These are phyloP conservation scores for Micronisus gabar DNA, from an alignment of 2,113 vertebrate species.

Conservation along the genomic window DNA sequence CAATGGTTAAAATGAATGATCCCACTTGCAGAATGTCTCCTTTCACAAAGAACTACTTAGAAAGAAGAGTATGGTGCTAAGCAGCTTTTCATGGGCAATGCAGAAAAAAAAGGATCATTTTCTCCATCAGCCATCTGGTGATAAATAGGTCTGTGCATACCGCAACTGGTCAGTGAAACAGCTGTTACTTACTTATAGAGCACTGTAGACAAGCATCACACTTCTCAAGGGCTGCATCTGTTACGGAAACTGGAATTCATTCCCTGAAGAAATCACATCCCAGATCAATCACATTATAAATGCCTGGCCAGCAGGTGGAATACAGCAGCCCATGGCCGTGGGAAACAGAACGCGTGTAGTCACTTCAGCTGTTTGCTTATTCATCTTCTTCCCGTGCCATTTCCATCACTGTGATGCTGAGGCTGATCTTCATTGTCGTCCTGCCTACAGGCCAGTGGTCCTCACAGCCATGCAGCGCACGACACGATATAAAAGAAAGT, in stretches of 20 bases:
- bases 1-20: not conserved
- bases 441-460: not conserved
- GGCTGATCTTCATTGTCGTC: not conserved
- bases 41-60: not conserved
- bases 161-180: not conserved
- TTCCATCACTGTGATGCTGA: not conserved
- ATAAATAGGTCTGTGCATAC: not conserved
- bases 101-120: not conserved
- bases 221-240: not conserved
- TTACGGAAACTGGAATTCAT: not conserved
- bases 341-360: not conserved
- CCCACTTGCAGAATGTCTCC: not conserved
- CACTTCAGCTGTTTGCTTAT: not conserved
- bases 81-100: not conserved
- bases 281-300: not conserved
- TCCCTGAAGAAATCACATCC: not conserved
- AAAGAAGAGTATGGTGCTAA: not conserved
- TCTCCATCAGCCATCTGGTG: not conserved
- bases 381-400: not conserved
- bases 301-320: not conserved
- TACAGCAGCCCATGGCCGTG: not conserved
- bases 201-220: accelerated
- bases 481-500: not conserved
- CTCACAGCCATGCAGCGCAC: not conserved
- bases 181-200: not conserved